phyloP scores from a whole-genome alignment of 2,113 vertebrate species.

The Pagrus major region DNA sequence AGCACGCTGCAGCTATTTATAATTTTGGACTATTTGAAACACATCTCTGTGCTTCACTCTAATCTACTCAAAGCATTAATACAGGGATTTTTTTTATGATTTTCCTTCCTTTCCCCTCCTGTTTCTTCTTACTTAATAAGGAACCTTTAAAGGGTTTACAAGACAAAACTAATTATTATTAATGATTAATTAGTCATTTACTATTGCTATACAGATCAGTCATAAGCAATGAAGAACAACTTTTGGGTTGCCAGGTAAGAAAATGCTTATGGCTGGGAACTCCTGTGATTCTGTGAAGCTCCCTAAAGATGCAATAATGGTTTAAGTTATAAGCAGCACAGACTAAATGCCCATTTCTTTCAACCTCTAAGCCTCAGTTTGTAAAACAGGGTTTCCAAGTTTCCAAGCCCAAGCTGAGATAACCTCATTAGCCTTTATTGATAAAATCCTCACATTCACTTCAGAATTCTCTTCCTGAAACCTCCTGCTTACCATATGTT shows the following conservation, averaged over 20 bases:
- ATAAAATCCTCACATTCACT: not conserved
- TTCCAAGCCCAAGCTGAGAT: too few relatives aligned
- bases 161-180: not conserved
- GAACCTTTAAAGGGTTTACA: not conserved
- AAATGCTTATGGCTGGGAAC: not conserved
- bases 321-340: not conserved
- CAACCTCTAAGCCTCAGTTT: too few relatives aligned
- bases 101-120: not conserved
- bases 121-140: not conserved
- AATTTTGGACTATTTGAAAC: conserved; percentile 21
- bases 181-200: not conserved
- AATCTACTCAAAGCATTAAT: not conserved
- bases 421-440: not conserved
- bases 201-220: not conserved
- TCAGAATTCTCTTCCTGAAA: not conserved
- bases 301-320: not conserved
- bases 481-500: not conserved
- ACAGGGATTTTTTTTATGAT: not conserved
- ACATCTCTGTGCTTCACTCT: conserved; percentile 1
- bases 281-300: too few relatives aligned
- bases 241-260: not conserved
- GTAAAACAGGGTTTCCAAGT: too few relatives aligned
- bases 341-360: too few relatives aligned
- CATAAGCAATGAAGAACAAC: not conserved
- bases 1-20: conserved; percentile 44